Base-by-base conservation (phyloP, 2,797 vertebrate genomes). In the Toxotes lorentzi region DNA sequence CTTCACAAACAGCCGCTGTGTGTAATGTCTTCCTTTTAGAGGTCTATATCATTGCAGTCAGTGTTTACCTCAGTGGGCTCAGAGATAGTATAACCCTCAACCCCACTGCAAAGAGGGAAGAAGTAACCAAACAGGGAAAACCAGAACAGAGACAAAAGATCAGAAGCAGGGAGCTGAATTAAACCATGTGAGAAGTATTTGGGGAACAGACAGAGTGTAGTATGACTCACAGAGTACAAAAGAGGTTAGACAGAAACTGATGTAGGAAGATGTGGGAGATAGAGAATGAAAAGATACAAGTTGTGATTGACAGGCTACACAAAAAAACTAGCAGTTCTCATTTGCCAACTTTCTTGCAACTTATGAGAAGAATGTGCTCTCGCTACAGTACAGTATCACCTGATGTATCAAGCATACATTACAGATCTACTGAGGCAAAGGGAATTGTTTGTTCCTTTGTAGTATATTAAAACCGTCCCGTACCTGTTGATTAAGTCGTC, bases 401-500 rank as follows among this genome's bases (percentile, higher is more conserved):
- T 43, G 45, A 58, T 70, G 60, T 59, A 54, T 40, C 6, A 56
- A 60, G 48, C 67, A 71, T 19, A 59, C 32, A 14, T 30, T 66
- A 75, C 23, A 70, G 51, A 81, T 71, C 24, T 65, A 61, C 51
- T 78, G 62, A 72, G 62, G 80, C 35, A 59, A 61, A 69, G 9
- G 24, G 24, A 70, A 65, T 23, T 59, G 21, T 32, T n/a, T 45
- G 35, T 58, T 64, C 40, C 16, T 68, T 41, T 59, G 19, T 6
- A n/a, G 19, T 45, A 51, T 17, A 74, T 45, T 70, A 64, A 65
- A 83, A 48, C 56, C 16, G 11, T 2, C 16, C 35, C 21, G 27
- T 91, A 99, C 98, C 97, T 99, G 94, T 97, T 98, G 88, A 99
- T 96, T 82, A 99, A 94, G 80, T 99, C 98, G 23, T 99, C 98